phyloP scores from a whole-genome alignment of 2,797 vertebrate species.

The Lindbergichthys nudifrons region DNA sequence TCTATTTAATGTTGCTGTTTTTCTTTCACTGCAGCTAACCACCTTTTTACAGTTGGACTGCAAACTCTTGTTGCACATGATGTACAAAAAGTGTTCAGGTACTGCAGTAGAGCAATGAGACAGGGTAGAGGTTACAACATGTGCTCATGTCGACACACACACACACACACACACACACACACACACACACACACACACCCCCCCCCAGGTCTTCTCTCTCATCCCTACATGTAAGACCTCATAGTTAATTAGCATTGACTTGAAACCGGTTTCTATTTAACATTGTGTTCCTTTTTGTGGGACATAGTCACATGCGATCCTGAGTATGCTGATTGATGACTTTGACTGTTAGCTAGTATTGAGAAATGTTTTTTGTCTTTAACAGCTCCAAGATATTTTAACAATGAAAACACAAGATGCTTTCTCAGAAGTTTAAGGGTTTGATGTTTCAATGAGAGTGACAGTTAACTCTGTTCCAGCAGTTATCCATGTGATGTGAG shows the following conservation, averaged over 20 bases:
- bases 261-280: slow-evolving; percentile 17
- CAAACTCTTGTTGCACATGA: neutral
- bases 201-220: neutral
- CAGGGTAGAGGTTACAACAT: neutral
- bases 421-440: neutral
- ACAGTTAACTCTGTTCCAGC: neutral
- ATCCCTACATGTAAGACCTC: neutral
- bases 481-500: slow-evolving; percentile 4
- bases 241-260: neutral
- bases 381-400: neutral
- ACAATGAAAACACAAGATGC: no score
- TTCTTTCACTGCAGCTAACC: neutral
- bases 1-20: neutral
- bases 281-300: neutral
- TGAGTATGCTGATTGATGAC: neutral
- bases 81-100: neutral
- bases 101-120: neutral
- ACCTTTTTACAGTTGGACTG: neutral
- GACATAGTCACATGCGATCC: neutral
- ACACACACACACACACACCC: no score
- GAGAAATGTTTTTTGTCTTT: neutral
- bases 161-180: neutral
- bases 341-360: no score
- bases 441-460: neutral
- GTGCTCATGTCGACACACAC: neutral